These are phyloP conservation scores for Conus ventricosus DNA, from an alignment of 1,140 invertebrate species.

Conservation along the genomic window DNA sequence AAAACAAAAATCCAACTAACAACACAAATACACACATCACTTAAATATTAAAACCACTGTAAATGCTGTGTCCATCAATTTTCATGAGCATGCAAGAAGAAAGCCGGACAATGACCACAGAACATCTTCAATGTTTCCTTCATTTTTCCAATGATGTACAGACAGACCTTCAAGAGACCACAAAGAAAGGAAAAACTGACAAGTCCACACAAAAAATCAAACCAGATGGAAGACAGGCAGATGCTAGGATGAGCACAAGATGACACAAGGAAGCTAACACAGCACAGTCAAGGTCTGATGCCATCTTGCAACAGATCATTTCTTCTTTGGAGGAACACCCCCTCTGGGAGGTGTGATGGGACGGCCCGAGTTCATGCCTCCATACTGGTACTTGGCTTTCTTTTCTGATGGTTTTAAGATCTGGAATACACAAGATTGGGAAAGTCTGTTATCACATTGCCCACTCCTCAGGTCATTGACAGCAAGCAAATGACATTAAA, in stretches of 20 bases:
- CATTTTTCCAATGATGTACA: not conserved
- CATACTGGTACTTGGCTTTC: constrained; percentile 98
- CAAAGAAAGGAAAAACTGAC: not conserved
- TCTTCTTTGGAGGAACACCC: not conserved
- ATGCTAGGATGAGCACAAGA: too few relatives aligned
- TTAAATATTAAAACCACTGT: too few relatives aligned
- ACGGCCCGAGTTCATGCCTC: constrained; percentile 79
- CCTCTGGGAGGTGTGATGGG: constrained; percentile 80
- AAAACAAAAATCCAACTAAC: too few relatives aligned
- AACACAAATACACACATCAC: too few relatives aligned
- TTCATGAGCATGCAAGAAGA: not conserved
- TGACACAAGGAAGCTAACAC: too few relatives aligned
- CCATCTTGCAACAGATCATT: constrained; percentile 3
- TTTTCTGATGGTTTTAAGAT: constrained; percentile 99
- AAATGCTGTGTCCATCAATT: too few relatives aligned
- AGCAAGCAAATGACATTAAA: too few relatives aligned
- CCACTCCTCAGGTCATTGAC: not conserved
- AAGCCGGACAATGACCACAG: not conserved
- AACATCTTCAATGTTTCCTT: not conserved
- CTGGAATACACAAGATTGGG: constrained; percentile 75
- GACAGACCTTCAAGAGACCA: not conserved
- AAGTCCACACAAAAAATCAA: not conserved
- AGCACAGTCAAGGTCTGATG: too few relatives aligned
- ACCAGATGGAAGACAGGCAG: too few relatives aligned
- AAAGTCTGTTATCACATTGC: not conserved